These are phyloP conservation scores for Ciconia nigra DNA, from an alignment of 2,797 vertebrate species.

Conservation along the genomic window DNA sequence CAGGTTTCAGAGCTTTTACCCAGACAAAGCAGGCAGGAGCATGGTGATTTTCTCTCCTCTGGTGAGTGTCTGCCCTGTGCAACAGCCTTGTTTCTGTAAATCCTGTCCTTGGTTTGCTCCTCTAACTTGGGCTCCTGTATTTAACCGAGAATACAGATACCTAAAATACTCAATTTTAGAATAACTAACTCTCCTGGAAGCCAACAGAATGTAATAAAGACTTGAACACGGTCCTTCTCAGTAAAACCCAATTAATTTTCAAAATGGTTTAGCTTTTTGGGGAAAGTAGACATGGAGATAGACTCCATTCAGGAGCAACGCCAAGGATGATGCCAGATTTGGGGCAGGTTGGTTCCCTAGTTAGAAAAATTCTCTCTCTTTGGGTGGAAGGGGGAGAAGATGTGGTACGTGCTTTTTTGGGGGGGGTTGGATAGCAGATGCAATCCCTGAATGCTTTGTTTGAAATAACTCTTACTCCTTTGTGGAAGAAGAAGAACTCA, in stretches of 20 bases:
- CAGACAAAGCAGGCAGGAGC: background rate
- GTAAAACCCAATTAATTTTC: background rate
- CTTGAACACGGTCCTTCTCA: background rate
- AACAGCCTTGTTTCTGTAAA: background rate
- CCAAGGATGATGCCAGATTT: background rate
- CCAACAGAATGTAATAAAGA: background rate
- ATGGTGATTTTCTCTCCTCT: background rate
- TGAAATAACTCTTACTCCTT: background rate
- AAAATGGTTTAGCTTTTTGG: background rate
- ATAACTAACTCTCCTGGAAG: background rate
- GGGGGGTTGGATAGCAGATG: background rate
- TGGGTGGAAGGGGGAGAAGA: background rate
- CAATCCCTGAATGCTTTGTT: background rate
- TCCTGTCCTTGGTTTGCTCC: background rate
- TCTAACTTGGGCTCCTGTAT: background rate
- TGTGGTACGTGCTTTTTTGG: rapidly evolving
- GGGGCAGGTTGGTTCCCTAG: background rate
- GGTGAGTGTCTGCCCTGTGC: background rate
- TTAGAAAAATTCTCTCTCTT: background rate
- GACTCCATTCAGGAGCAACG: background rate
- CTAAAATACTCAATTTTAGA: background rate
- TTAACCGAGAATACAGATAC: background rate
- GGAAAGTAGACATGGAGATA: background rate
- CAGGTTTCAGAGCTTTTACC: background rate
- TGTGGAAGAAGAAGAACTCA: background rate